Base-by-base conservation (phyloP, 1,140 invertebrate species). In the Pogonomyrmex barbatus region DNA sequence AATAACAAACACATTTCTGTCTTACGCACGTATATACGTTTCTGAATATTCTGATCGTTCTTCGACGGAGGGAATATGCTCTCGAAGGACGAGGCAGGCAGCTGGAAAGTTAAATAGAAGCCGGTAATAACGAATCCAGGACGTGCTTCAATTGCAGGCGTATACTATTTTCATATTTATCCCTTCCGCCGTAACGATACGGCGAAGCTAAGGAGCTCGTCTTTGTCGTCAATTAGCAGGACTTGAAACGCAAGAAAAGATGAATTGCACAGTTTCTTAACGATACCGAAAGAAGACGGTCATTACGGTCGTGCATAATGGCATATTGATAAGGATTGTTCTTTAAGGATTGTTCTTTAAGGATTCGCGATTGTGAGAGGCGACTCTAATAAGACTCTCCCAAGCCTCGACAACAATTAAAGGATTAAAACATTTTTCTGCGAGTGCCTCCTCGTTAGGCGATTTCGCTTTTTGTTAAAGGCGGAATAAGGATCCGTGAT, bases 111-210 rank as follows among this genome's bases (percentile, higher is more conserved):
- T 83, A 83, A 75, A 83, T 83, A 83, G 79, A 62, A 75, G 54
- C 68, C 42, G 54, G 79, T 83, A 83, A 83, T 83, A 83, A 83
- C 79, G 68, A 83, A 83, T n/a, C 33, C 79, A 36, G 54, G 54
- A 82, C 79, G 79, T 83, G 79, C 79, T 73, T 83, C 79, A 83
- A 83, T 83, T 83, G 79, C 79, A 83, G 54, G 30, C 79, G 54
- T 12, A 83, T 12, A 83, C 79, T 83, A 83, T 83, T 83, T 83
- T 83, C 79, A 83, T 75, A 83, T 83, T 83, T 83, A 83, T 83
- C 79, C 42, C 65, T 71, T 81, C 12, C 30, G 79, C 17, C 42
- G 79, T 73, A 82, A 82, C 79, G 79, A 82, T 82, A 82, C 54
- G 42, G 42, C 56, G 54, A 36, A 58, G 56, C 79, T 71, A 62